These are phyloP conservation scores for Seira musarum DNA, from an alignment of 2,888 invertebrate genomes.

Conservation along the genomic window DNA sequence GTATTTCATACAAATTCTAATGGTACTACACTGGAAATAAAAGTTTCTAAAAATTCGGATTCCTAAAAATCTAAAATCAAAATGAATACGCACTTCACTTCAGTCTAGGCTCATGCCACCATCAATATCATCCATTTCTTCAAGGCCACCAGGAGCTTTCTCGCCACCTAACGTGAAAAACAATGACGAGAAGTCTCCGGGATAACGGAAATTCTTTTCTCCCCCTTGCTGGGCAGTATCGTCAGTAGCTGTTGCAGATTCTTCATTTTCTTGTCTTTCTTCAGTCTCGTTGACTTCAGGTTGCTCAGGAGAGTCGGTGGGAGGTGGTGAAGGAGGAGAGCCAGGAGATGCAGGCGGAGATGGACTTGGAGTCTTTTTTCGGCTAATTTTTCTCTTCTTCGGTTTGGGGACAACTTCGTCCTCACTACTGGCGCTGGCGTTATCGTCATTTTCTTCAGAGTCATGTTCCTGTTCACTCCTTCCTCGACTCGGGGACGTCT, in stretches of 20 bases:
- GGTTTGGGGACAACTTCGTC: too few species aligned
- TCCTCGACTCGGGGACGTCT: too few species aligned
- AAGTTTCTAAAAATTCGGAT: too few species aligned
- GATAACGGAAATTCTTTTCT: neutral
- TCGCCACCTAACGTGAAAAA: neutral
- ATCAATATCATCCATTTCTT: neutral
- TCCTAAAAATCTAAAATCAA: neutral
- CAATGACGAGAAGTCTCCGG: neutral
- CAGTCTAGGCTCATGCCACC: neutral
- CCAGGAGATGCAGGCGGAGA: neutral
- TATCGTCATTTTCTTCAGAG: too few species aligned
- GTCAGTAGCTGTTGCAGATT: too few species aligned
- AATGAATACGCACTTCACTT: constrained; percentile 28
- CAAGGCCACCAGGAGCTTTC: neutral
- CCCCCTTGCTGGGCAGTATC: too few species aligned
- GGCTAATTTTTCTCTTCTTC: neutral
- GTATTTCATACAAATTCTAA: too few species aligned
- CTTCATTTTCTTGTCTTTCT: too few species aligned
- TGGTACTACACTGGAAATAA: too few species aligned
- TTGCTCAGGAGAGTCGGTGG: too few species aligned
- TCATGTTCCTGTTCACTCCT: too few species aligned
- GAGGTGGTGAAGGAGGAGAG: neutral
- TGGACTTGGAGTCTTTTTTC: neutral
- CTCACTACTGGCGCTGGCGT: too few species aligned
- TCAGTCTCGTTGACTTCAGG: neutral